Percentiles rank a stretch among this genome's conserved stretches.
phyloP scores from a whole-genome alignment of 1,140 invertebrate species.

The Geopemphigus sp. region DNA sequence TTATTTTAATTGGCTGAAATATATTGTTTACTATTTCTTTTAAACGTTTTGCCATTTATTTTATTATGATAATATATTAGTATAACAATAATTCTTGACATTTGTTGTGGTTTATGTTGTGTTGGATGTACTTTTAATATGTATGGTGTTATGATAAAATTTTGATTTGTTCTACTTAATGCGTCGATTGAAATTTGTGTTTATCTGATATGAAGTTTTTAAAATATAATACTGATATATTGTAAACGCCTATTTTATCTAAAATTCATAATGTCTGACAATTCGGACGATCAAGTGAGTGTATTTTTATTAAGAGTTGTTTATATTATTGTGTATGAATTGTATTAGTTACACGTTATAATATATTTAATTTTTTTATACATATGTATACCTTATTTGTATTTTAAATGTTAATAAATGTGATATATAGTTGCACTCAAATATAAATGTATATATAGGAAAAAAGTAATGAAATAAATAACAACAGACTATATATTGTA shows the following conservation, averaged over 20 bases:
- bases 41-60: background rate
- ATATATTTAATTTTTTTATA: background rate
- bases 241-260: constrained; percentile 14
- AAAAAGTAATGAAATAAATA: too few relatives aligned
- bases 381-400: background rate
- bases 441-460: too few relatives aligned
- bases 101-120: background rate
- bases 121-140: background rate
- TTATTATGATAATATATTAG: background rate
- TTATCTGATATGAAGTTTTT: background rate
- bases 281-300: constrained; percentile 37
- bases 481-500: too few relatives aligned
- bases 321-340: background rate
- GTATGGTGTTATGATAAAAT: background rate
- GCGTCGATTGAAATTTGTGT: background rate
- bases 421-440: background rate
- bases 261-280: constrained; percentile 22
- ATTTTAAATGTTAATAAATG: background rate
- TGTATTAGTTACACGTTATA: background rate
- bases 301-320: background rate
- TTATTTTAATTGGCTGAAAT: constrained; percentile 1
- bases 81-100: background rate
- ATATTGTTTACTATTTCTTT: constrained; percentile 20
- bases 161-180: background rate
- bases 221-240: background rate